A percentile compares a stretch with the other conserved stretches of the same genome.
These are phyloP conservation scores for Eilema sororculum DNA, from an alignment of 2,888 invertebrate genomes.

Conservation along the genomic window DNA sequence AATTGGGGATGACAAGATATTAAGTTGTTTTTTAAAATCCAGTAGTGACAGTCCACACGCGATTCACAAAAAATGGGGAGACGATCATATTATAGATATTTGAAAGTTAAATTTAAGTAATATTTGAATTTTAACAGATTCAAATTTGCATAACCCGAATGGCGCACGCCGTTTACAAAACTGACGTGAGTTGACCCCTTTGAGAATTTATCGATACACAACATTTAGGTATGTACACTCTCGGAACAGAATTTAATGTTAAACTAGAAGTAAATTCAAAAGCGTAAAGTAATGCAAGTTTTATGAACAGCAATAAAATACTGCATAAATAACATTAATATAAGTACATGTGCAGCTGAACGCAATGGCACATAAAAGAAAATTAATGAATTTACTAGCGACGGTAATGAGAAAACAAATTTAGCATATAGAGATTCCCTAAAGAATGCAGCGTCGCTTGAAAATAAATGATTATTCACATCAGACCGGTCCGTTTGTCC, in stretches of 20 bases:
- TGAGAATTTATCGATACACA: conserved; percentile 25
- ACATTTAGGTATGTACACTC: conserved; percentile 10
- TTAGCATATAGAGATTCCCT: conserved; percentile 42
- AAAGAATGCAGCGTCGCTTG: conserved; percentile 49
- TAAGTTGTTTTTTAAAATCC: conserved; percentile 53
- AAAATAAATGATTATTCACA: conserved; percentile 54
- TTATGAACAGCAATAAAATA: conserved; percentile 21
- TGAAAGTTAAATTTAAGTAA: conserved; percentile 48
- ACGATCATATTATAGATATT: conserved; percentile 44
- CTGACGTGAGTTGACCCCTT: conserved; percentile 13
- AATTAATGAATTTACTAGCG: conserved; percentile 33
- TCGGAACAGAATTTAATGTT: conserved; percentile 9
- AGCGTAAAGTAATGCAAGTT: conserved; percentile 16
- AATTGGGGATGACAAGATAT: conserved; percentile 50
- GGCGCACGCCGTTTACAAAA: conserved; percentile 32
- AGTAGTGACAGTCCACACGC: conserved; percentile 54
- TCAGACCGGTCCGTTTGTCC: conserved; percentile 42
- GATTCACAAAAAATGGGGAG: conserved; percentile 51
- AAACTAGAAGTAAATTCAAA: conserved; percentile 6
- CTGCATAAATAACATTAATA: conserved; percentile 27
- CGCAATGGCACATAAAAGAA: conserved; percentile 13
- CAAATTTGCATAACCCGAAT: conserved; percentile 48
- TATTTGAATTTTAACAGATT: conserved; percentile 39
- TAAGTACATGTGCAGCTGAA: conserved; percentile 16
- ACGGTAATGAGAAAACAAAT: conserved; percentile 49